Evolutionary conservation across 1,140 invertebrate species (phyloP), one percentile per base, ranked within the genome.

Genomic region (Globodera ellingtonae): DNA sequence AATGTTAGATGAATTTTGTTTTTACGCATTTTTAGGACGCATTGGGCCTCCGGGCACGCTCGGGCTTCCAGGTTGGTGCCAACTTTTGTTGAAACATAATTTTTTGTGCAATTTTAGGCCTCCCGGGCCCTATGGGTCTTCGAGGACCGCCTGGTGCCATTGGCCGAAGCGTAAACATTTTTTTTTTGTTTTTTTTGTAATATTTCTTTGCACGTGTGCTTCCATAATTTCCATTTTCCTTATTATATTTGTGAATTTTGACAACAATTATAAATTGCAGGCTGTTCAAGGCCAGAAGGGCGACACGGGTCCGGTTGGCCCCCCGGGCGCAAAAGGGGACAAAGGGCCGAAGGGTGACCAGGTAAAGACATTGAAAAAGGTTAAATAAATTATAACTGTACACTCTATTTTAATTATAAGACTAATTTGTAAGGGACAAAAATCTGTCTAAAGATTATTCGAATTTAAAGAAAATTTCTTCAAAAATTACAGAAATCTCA

Each of bases 331-430:
- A 91, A 92, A 94, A 87, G 96, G 95, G 69, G 92, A 94, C 83
- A 94, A 94, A 91, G 96, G 96, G 78, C 94, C 95, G 89, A 95
- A 95, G 91, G 95, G 95, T 76, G 95, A 97, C 87, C 94, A 96
- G 91, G 90, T 91, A 82, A 72, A 56, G 44, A 48, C 67, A 44
- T 47, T 52, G 71, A 75, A n/a, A n/a, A n/a, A n/a, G n/a, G n/a
- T n/a, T n/a, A n/a, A n/a, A n/a, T n/a, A n/a, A n/a, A n/a, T n/a
- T n/a, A n/a, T n/a, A n/a, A n/a, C n/a, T n/a, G n/a, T n/a, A n/a
- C n/a, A n/a, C n/a, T n/a, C n/a, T n/a, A n/a, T n/a, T n/a, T n/a
- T n/a, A n/a, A n/a, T n/a, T n/a, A n/a, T n/a, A n/a, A n/a, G n/a
- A n/a, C n/a, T n/a, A n/a, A n/a, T n/a, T n/a, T n/a, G n/a, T n/a